Evolutionary conservation across 2,888 invertebrate species (phyloP).

Genomic region (Drepana falcataria): DNA sequence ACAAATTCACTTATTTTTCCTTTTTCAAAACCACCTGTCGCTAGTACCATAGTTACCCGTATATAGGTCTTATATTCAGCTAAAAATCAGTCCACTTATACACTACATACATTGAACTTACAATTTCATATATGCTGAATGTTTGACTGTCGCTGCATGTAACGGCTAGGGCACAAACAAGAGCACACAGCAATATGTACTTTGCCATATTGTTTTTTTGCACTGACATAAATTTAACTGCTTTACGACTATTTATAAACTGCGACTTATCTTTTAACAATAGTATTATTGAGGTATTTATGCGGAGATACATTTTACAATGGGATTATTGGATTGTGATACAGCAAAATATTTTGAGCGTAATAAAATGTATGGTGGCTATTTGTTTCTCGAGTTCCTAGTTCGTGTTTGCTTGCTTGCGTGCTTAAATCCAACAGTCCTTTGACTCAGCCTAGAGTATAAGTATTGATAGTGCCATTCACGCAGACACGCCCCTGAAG

Average conservation of each 20-base stretch:
- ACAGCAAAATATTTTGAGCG: not conserved
- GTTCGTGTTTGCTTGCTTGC: too few species aligned
- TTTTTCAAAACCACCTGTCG: too few species aligned
- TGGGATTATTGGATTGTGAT: not conserved
- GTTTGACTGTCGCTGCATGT: not conserved
- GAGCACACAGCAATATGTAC: not conserved
- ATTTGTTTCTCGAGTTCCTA: too few species aligned
- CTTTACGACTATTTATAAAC: not conserved
- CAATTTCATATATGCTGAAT: conserved; percentile 17
- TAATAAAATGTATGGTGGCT: not conserved
- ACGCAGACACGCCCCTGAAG: too few species aligned
- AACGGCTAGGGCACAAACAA: not conserved
- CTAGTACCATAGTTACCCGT: too few species aligned
- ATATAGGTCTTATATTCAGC: too few species aligned
- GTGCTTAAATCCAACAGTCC: too few species aligned
- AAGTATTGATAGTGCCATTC: too few species aligned
- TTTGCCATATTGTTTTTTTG: not conserved
- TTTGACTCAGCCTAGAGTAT: too few species aligned
- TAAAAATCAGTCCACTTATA: too few species aligned
- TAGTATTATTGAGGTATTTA: not conserved
- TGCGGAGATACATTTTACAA: not conserved
- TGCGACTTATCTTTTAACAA: not conserved
- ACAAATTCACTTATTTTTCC: too few species aligned
- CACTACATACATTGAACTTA: conserved; percentile 5
- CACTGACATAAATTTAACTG: not conserved